Percentiles rank a stretch among this genome's conserved stretches.
These are phyloP conservation scores for Ophraella communa DNA, from an alignment of 2,888 invertebrate species.

Conservation along the genomic window DNA sequence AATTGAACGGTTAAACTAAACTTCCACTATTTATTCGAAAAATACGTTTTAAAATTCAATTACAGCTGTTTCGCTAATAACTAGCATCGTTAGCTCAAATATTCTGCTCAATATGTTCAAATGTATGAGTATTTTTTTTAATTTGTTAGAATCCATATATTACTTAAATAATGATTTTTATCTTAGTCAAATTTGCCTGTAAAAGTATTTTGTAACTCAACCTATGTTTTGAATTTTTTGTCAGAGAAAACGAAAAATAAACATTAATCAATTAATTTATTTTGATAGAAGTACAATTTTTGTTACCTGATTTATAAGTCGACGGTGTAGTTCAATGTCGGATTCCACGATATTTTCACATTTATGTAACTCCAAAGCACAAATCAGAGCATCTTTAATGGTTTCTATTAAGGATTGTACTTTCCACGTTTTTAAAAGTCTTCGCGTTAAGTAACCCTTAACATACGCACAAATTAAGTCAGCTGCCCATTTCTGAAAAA, in stretches of 20 bases:
- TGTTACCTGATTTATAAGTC: conserved; percentile 75
- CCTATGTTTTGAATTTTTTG: too few relatives aligned
- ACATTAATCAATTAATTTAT: neutral
- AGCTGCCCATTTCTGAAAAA: conserved; percentile 65
- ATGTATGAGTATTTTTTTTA: too few relatives aligned
- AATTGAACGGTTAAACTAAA: too few relatives aligned
- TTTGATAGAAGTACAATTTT: neutral
- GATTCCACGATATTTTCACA: conserved; percentile 66
- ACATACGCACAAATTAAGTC: conserved; percentile 71
- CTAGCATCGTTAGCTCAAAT: too few relatives aligned
- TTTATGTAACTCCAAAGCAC: conserved; percentile 77
- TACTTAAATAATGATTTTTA: too few relatives aligned
- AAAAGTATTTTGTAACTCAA: too few relatives aligned
- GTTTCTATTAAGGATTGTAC: conserved; percentile 81
- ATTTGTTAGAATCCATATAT: too few relatives aligned
- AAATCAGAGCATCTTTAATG: conserved; percentile 78
- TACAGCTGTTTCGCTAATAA: too few relatives aligned
- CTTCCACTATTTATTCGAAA: too few relatives aligned
- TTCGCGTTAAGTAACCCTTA: conserved; percentile 81
- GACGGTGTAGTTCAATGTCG: conserved; percentile 75
- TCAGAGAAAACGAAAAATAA: neutral
- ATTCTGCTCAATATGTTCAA: too few relatives aligned
- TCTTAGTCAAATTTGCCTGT: too few relatives aligned
- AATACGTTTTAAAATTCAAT: too few relatives aligned
- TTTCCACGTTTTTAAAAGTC: conserved; percentile 81